Evolutionary conservation across 2,113 vertebrate genomes (phyloP).

Genomic region (Austrofundulus limnaeus): DNA sequence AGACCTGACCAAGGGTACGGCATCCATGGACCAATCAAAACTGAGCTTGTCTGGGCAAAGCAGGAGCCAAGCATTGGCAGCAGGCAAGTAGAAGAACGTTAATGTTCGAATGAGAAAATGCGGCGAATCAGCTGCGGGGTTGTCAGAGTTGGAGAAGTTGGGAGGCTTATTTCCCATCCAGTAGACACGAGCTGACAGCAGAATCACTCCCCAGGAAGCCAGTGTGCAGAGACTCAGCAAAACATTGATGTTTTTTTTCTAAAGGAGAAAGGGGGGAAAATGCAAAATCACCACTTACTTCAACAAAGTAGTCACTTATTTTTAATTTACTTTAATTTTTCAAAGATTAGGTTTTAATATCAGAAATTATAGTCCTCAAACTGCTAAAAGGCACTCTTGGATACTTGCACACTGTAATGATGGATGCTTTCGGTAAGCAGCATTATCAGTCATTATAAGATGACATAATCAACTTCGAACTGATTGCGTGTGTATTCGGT

Average conservation of each 20-base stretch:
- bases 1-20: constrained; percentile 90
- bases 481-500: not conserved
- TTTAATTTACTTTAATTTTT: too few species aligned
- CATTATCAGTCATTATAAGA: constrained; percentile 5
- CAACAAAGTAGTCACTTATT: not conserved
- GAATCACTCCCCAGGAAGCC: constrained; percentile 85
- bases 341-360: too few species aligned
- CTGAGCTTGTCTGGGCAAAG: constrained; percentile 94
- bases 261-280: constrained; percentile 29
- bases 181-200: constrained; percentile 91
- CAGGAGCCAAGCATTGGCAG: constrained; percentile 93
- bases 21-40: constrained; percentile 99
- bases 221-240: constrained; percentile 85
- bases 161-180: constrained; percentile 99
- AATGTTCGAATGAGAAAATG: constrained; percentile 85
- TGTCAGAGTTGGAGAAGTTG: constrained; percentile 98
- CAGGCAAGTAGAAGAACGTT: constrained; percentile 93
- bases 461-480: constrained; percentile 19
- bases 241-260: constrained; percentile 86
- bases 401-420: not conserved
- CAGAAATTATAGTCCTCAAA: not conserved
- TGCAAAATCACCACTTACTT: constrained; percentile 35
- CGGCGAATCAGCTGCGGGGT: constrained; percentile 93
- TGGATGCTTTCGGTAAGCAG: constrained; percentile 9
- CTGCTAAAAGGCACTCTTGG: constrained; percentile 27